Evolutionary conservation across 2,797 vertebrate genomes (phyloP).

Genomic region (Apogon talboti): DNA sequence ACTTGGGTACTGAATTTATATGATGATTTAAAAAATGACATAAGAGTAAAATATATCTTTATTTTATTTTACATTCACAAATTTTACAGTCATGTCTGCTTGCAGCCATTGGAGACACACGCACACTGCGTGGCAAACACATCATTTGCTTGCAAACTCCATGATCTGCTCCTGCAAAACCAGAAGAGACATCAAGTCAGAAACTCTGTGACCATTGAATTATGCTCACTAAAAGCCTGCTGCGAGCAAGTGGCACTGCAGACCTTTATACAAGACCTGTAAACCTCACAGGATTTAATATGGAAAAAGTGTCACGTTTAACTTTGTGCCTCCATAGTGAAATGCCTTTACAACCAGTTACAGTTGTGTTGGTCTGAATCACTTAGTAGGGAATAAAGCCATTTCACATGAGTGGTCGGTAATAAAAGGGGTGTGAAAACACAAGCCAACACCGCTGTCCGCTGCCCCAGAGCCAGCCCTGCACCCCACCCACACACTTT

Average conservation of each 20-base stretch:
- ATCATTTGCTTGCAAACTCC: conserved; percentile 94
- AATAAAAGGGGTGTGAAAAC: conserved; percentile 89
- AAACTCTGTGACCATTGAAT: conserved; percentile 31
- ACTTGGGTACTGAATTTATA: background rate
- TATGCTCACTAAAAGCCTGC: conserved; percentile 15
- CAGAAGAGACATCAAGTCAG: conserved; percentile 51
- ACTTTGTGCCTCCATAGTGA: conserved; percentile 53
- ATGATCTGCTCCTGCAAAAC: conserved; percentile 93
- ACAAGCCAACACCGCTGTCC: conserved; percentile 83
- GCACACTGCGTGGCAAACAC: conserved; percentile 2
- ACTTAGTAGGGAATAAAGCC: conserved; percentile 83
- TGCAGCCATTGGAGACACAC: conserved; percentile 35
- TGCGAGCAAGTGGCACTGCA: conserved; percentile 31
- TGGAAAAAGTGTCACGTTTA: conserved; percentile 60
- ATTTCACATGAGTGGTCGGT: conserved; percentile 84
- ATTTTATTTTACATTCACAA: conserved; percentile 67
- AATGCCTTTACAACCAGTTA: conserved; percentile 66
- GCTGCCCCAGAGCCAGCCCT: conserved; percentile 74
- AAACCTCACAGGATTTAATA: conserved; percentile 67
- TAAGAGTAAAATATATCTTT: conserved; percentile 79
- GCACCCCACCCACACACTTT: conserved; percentile 88
- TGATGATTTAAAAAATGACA: background rate
- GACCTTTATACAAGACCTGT: conserved; percentile 49
- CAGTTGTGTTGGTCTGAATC: conserved; percentile 76
- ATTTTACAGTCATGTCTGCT: conserved; percentile 50